Base-by-base conservation (phyloP, 2,888 invertebrate genomes). In the Acanthosepion lycidas region DNA sequence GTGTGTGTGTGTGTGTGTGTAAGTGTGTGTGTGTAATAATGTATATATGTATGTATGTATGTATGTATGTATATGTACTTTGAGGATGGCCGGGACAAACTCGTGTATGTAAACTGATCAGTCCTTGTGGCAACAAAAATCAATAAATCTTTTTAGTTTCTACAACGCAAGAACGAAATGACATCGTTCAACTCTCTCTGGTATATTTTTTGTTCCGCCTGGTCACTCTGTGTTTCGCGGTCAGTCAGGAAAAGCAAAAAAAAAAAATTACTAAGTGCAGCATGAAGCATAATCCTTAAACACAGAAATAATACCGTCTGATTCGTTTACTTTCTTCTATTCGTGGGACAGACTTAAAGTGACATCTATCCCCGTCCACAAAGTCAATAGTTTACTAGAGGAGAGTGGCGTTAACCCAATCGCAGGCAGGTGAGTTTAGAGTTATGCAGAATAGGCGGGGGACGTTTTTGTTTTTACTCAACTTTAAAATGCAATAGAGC, bases 151-250 rank as follows among this genome's bases (percentile, higher is more conserved):
- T 78, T 78, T 78, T 78, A 78, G 78, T 78, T n/a, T 1, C n/a
- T 9, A 33, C 1, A 78, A 78, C n/a, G 33, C n/a, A 33, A 78
- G 78, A 78, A n/a, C 15, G 33, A 78, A 78, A n/a, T 78, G 78
- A 78, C 78, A 78, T 78, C 78, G 78, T 78, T 78, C n/a, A 78
- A n/a, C 78, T 78, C n/a, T 78, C n/a, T 3, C n/a, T 5, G n/a
- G 78, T 78, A n/a, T 78, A 9, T 78, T 78, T 78, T 78, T 78
- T 78, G 78, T 78, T 78, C n/a, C n/a, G 78, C n/a, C 78, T n/a
- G 78, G 78, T 78, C 78, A 78, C 78, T 33, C 78, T 4, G 78
- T 78, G 78, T 78, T 78, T 33, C 78, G 78, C 78, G 78, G n/a
- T 78, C 78, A 33, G n/a, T 78, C n/a, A 33, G 15, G 33, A 78